Percentiles rank a stretch among this genome's conserved stretches.
phyloP scores from a whole-genome alignment of 2,113 vertebrate species.

The Carettochelys insculpta region DNA sequence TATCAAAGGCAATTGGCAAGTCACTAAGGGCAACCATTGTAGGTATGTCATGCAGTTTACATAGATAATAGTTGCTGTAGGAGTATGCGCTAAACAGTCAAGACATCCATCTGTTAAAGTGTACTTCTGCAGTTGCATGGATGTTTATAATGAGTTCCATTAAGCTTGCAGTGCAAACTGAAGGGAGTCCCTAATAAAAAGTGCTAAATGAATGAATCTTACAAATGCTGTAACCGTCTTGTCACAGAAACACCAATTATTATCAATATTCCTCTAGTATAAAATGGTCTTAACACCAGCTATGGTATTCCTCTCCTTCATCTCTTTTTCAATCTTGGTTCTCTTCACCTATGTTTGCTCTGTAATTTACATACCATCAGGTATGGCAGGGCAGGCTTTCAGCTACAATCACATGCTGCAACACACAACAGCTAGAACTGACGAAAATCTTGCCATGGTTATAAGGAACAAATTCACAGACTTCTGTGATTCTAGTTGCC shows the following conservation, averaged over 20 bases:
- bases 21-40: background rate
- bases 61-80: background rate
- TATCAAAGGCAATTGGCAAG: background rate
- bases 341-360: background rate
- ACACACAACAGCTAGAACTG: background rate
- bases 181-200: background rate
- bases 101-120: background rate
- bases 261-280: background rate
- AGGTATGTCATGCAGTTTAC: fast-evolving
- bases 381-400: background rate
- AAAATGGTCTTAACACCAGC: background rate
- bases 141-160: background rate
- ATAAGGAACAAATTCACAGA: background rate
- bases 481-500: background rate
- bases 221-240: background rate
- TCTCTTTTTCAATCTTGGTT: background rate
- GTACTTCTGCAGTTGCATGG: background rate
- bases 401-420: background rate
- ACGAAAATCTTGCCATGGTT: background rate
- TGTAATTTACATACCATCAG: background rate
- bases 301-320: background rate
- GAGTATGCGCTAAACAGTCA: background rate
- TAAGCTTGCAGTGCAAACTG: background rate
- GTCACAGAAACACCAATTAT: background rate
- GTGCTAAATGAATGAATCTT: background rate